These are phyloP conservation scores for Poeciliopsis paucimaculata DNA, from an alignment of 2,797 vertebrate genomes.

Conservation along the genomic window DNA sequence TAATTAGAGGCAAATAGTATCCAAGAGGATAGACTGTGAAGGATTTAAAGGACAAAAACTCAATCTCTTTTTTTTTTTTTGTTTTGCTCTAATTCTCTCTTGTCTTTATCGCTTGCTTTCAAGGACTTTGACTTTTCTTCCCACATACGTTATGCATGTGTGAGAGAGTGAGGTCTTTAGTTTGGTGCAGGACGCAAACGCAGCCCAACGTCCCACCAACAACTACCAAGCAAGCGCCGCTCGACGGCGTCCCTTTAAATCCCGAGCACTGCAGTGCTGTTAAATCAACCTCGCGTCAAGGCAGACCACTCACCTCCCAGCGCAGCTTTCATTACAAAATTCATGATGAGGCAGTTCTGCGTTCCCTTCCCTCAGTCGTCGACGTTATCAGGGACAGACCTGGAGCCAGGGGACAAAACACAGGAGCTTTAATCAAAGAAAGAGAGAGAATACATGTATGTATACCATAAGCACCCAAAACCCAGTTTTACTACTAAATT, in stretches of 20 bases:
- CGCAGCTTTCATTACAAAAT: constrained; percentile 96
- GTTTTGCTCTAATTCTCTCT: not conserved
- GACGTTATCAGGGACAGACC: constrained; percentile 65
- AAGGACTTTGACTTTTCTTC: constrained; percentile 13
- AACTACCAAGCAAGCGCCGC: constrained; percentile 19
- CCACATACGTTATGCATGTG: constrained; percentile 4
- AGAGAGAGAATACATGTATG: not conserved
- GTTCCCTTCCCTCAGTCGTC: constrained; percentile 70
- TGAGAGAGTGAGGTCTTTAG: constrained; percentile 16
- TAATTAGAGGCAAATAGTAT: constrained; percentile 70
- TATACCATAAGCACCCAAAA: not conserved
- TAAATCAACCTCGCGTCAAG: constrained; percentile 68
- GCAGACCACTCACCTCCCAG: constrained; percentile 89
- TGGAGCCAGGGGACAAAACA: constrained; percentile 62
- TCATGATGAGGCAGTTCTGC: constrained; percentile 87
- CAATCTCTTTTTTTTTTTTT: not conserved
- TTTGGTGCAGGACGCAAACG: constrained; percentile 54
- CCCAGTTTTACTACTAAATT: not conserved
- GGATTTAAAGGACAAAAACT: constrained; percentile 68
- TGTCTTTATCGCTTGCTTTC: not conserved
- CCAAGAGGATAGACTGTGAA: constrained; percentile 57
- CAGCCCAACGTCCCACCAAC: constrained; percentile 13
- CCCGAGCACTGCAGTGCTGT: constrained; percentile 75
- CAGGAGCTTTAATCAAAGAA: constrained; percentile 42
- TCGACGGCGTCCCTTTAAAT: constrained; percentile 60